phyloP scores from a whole-genome alignment of 2,888 invertebrate genomes.

The Chymomyza amoena region DNA sequence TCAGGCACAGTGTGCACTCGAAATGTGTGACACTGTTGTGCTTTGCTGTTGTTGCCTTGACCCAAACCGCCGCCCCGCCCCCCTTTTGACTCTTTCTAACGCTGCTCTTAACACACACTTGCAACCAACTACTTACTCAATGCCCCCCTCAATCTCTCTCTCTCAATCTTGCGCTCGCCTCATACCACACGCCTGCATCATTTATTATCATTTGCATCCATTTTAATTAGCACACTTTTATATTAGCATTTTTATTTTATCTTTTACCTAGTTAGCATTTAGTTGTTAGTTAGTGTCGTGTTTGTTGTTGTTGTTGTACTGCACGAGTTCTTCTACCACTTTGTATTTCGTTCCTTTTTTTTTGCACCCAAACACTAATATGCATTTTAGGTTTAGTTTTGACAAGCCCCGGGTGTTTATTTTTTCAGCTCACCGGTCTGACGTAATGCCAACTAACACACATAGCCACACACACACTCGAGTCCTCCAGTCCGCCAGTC shows the following conservation, averaged over 20 bases:
- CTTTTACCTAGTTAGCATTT: neutral
- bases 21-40: slow-evolving; percentile 9
- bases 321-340: neutral
- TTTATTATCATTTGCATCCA: slow-evolving; percentile 68
- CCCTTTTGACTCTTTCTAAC: neutral
- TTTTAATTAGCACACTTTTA: slow-evolving; percentile 20
- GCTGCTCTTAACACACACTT: neutral
- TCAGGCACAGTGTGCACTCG: too few relatives aligned
- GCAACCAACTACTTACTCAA: neutral
- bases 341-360: neutral
- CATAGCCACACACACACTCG: neutral
- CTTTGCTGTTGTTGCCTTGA: slow-evolving; percentile 6
- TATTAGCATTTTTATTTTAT: neutral
- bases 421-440: slow-evolving; percentile 5
- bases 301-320: neutral
- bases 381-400: neutral
- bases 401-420: neutral
- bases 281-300: neutral
- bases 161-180: slow-evolving; percentile 32
- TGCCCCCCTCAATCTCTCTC: slow-evolving; percentile 1
- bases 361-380: neutral
- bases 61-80: neutral
- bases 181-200: slow-evolving; percentile 50
- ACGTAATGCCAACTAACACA: slow-evolving; percentile 3
- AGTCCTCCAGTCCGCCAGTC: too few relatives aligned